Evolutionary conservation across 2,797 vertebrate species (phyloP).

Genomic region (Clarias pachynema): DNA sequence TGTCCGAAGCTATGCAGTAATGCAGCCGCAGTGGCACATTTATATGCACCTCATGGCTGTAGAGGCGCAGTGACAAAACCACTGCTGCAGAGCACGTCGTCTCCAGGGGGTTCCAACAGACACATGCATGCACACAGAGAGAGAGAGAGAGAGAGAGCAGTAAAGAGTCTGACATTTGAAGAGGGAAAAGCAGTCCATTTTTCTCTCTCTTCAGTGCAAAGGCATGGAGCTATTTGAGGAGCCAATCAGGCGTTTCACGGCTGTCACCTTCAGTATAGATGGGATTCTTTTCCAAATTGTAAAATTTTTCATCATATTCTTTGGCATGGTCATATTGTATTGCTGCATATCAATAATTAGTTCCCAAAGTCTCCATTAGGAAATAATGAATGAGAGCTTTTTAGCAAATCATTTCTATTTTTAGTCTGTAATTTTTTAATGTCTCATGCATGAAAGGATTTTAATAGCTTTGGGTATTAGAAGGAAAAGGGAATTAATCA

Average conservation of each 20-base stretch:
- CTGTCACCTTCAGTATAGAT: constrained; percentile 35
- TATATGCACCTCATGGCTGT: constrained; percentile 44
- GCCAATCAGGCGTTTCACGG: constrained; percentile 38
- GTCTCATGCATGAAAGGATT: constrained; percentile 31
- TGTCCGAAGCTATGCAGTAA: constrained; percentile 1
- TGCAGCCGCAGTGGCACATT: constrained; percentile 35
- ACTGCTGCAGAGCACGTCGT: constrained; percentile 10
- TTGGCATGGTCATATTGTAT: constrained; percentile 2
- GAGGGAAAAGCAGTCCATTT: constrained; percentile 24
- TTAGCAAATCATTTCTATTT: constrained; percentile 43
- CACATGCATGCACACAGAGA: constrained; percentile 15
- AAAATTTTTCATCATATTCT: constrained; percentile 19
- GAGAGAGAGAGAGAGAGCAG: neutral
- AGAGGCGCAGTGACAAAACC: constrained; percentile 22
- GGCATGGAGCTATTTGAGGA: constrained; percentile 33
- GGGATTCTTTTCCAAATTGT: constrained; percentile 10
- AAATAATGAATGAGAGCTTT: constrained; percentile 32
- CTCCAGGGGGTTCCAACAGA: constrained; percentile 21
- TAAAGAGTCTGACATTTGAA: constrained; percentile 45
- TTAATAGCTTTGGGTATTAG: constrained; percentile 14
- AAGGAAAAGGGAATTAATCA: constrained; percentile 26
- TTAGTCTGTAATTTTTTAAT: constrained; percentile 22
- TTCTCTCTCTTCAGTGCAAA: constrained; percentile 8
- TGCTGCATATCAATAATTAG: constrained; percentile 24
- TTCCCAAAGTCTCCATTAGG: constrained; percentile 11